phyloP scores from a whole-genome alignment of 1,140 invertebrate genomes.

The Gonioctena quinquepunctata region DNA sequence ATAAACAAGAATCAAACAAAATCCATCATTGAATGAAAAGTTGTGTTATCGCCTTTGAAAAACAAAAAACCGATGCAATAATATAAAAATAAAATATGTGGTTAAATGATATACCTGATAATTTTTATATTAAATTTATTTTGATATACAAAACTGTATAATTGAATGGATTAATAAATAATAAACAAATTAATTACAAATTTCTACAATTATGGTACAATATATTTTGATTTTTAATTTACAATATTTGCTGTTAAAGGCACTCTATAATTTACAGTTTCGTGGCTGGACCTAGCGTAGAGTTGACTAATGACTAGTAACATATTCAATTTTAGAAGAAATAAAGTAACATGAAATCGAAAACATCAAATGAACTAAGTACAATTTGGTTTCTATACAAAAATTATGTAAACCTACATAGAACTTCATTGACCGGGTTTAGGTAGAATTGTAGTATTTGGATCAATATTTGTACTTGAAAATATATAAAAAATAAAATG shows the following conservation, averaged over 20 bases:
- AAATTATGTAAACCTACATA: background rate
- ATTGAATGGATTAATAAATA: slow-evolving; percentile 33
- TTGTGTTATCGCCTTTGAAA: background rate
- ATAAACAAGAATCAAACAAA: background rate
- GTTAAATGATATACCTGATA: background rate
- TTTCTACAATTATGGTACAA: slow-evolving; percentile 27
- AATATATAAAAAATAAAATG: slow-evolving; percentile 10
- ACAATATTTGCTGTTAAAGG: slow-evolving; percentile 20
- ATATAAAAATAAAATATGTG: background rate
- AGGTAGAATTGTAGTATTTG: background rate
- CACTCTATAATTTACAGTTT: slow-evolving; percentile 17
- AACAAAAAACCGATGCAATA: background rate
- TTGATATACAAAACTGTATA: slow-evolving; percentile 36
- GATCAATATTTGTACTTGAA: background rate
- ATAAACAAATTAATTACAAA: slow-evolving; percentile 27
- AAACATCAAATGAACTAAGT: background rate
- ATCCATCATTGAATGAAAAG: background rate
- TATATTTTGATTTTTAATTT: slow-evolving; percentile 17
- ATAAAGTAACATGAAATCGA: background rate
- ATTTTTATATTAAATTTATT: slow-evolving; percentile 35
- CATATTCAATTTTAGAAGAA: background rate
- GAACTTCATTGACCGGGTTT: background rate
- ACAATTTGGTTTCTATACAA: background rate
- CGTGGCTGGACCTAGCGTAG: slow-evolving; percentile 20
- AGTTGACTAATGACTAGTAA: slow-evolving; percentile 14